Percentiles rank a stretch among this genome's conserved stretches.
Conservation (phyloP, 2,888 invertebrate genomes). For the Orthonevra nobilis region DNA sequence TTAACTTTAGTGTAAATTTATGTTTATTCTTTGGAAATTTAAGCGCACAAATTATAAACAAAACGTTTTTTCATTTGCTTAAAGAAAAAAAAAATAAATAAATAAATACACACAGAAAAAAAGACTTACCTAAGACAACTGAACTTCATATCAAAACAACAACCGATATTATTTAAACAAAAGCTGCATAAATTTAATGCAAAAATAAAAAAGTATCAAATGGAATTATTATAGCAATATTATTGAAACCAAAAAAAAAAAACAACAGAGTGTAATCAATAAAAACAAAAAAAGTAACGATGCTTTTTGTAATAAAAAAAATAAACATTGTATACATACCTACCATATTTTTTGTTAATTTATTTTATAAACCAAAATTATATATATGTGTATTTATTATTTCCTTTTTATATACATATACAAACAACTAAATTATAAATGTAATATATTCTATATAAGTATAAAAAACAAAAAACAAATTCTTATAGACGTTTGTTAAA, state of each 20-base stretch:
- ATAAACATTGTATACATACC: slow-evolving; percentile 37
- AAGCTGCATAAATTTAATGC: slow-evolving; percentile 7
- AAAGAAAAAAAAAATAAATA: slow-evolving; percentile 9
- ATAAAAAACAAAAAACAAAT: slow-evolving; percentile 30
- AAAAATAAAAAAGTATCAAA: slow-evolving; percentile 49
- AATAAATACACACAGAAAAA: slow-evolving; percentile 59
- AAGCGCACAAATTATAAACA: slow-evolving; percentile 62
- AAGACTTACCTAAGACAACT: slow-evolving; percentile 73
- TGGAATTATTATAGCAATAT: slow-evolving; percentile 55
- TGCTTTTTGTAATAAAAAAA: slow-evolving; percentile 36
- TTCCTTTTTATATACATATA: slow-evolving; percentile 68
- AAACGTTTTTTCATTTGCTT: slow-evolving; percentile 8
- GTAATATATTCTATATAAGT: slow-evolving; percentile 68
- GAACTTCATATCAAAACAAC: slow-evolving; percentile 73
- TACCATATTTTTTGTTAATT: slow-evolving; percentile 42
- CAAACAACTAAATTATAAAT: slow-evolving; percentile 35
- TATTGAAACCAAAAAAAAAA: slow-evolving; percentile 47
- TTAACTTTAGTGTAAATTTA: slow-evolving; percentile 21
- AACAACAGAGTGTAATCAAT: slow-evolving; percentile 51
- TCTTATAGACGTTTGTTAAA: slow-evolving; percentile 57
- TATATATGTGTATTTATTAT: slow-evolving; percentile 50
- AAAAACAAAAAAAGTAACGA: slow-evolving; percentile 42
- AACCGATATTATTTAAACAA: slow-evolving; percentile 59
- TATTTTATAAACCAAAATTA: slow-evolving; percentile 28
- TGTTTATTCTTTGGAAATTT: slow-evolving; percentile 2